Base-by-base conservation (phyloP, 1,140 invertebrate species). In the Orius insidiosus region DNA sequence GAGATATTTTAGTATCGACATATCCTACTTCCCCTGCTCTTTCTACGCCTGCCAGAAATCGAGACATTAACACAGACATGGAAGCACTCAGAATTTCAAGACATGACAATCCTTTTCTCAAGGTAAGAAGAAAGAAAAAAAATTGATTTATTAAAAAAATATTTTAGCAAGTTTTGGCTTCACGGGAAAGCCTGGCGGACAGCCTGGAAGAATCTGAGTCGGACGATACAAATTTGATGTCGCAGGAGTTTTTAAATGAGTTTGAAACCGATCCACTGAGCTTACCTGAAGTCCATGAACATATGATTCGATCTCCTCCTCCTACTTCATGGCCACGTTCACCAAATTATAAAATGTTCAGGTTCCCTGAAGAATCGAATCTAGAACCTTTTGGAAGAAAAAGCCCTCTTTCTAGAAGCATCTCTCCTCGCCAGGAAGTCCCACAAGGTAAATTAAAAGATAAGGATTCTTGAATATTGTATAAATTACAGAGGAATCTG, bases 61-160 rank as follows among this genome's bases (percentile, higher is more conserved):
- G 79, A 53, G 82, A 83, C 62, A 79, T 85, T 55, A 77, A 82
- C 59, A 76, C 80, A 61, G 82, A 85, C 57, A 84, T 85, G 79
- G 78, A 83, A 62, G 76, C 79, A 13, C 63, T 85, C 16, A 68
- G 79, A 50, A 66, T 82, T 14, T 84, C 80, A 19, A 64, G 81
- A 49, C 79, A 84, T 63, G 82, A 85, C 59, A 85, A 85, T 67
- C 82, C 82, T 15, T 85, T 80, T 61, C 63, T 86, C 49, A 75
- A 80, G 68, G 78, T 78, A 57, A 39, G 13, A 34, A 34, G 9
- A 31, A 15, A 41, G 8, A 24, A 36, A 9, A 5, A 16, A 37
- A 15, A 35, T 24, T 11, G 18, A 36, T 32, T 19, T 14, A n/a
- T n/a, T n/a, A n/a, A 16, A 18, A 11, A 15, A 36, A 36, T 5